Base-by-base conservation (phyloP, 2,888 invertebrate species). In the Mesorhabditis spiculigera region DNA sequence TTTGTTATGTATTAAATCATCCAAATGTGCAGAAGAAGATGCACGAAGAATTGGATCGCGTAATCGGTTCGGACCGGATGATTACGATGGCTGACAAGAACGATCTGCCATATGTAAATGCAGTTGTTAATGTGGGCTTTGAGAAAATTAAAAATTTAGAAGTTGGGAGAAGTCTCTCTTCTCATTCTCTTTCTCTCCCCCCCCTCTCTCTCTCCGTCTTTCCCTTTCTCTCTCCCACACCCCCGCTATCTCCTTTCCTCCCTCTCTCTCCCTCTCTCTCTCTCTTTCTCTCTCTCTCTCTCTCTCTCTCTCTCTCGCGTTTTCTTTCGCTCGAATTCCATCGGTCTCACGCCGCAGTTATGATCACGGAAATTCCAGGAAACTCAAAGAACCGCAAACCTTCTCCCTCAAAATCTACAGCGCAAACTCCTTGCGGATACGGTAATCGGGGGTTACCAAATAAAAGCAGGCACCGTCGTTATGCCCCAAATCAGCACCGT, bases 21-120 rank as follows among this genome's bases (percentile, higher is more conserved):
- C 71, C 64, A 5, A 68, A 71, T 0, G 71, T 69, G 43, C 79
- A 79, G 45, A 66, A 63, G 43, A 75, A 71, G 63, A 44, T 77
- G 1, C 78, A 77, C 16, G 71, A 75, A 44, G 79, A 79, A 62
- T 41, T 79, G 63, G 72, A 75, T 43, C n/a, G 68, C 16, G 76
- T 78, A n/a, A 75, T 78, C 16, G 77, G 75, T n/a, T 72, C 68
- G 45, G 78, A 77, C 50, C 62, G 74, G 10, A 8, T 70, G 5
- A 69, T 78, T 8, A 77, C 70, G 5, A 73, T 72, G 65, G 62
- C 70, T 8, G 79, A 78, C 43, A 75, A 71, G 61, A 67, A 63
- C 5, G 16, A 73, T 58, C 68, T 79, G 16, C 69, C 71, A 4
- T 79, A 77, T 42, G 63, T 63, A 8, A 69, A 71, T 28, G 79